Evolutionary conservation across 2,797 vertebrate genomes (phyloP).

Genomic region (Lateolabrax maculatus): DNA sequence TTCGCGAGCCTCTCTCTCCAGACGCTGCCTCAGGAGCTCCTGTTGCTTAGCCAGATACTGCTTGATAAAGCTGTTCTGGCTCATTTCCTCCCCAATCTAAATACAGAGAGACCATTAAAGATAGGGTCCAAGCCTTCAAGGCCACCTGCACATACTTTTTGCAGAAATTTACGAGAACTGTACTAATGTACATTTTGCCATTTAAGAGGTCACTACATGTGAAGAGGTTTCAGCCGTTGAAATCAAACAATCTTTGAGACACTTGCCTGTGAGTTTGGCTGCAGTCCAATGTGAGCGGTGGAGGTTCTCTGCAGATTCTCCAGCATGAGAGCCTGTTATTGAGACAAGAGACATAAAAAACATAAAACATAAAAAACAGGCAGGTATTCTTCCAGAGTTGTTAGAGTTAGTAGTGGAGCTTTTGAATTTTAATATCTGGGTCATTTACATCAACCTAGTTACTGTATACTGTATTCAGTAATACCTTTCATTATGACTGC

Average conservation of each 20-base stretch:
- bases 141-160: background rate
- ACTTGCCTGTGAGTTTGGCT: slow-evolving; percentile 94
- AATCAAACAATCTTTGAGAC: slow-evolving; percentile 7
- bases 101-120: slow-evolving; percentile 42
- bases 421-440: background rate
- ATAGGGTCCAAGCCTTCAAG: slow-evolving; percentile 6
- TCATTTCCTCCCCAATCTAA: slow-evolving; percentile 96
- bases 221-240: background rate
- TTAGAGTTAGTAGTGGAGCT: background rate
- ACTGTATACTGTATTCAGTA: background rate
- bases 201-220: background rate
- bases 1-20: slow-evolving; percentile 92
- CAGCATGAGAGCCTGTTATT: slow-evolving; percentile 92
- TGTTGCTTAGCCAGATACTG: slow-evolving; percentile 96
- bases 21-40: slow-evolving; percentile 91
- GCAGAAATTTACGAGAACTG: background rate
- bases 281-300: slow-evolving; percentile 90
- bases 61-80: slow-evolving; percentile 96
- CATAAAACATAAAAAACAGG: background rate
- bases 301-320: slow-evolving; percentile 95
- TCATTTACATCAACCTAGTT: background rate
- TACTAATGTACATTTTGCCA: background rate
- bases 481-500: background rate
- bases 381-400: background rate
- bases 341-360: slow-evolving; percentile 37